Evolutionary conservation across 2,888 invertebrate species (phyloP).

Genomic region (Deilephila elpenor): DNA sequence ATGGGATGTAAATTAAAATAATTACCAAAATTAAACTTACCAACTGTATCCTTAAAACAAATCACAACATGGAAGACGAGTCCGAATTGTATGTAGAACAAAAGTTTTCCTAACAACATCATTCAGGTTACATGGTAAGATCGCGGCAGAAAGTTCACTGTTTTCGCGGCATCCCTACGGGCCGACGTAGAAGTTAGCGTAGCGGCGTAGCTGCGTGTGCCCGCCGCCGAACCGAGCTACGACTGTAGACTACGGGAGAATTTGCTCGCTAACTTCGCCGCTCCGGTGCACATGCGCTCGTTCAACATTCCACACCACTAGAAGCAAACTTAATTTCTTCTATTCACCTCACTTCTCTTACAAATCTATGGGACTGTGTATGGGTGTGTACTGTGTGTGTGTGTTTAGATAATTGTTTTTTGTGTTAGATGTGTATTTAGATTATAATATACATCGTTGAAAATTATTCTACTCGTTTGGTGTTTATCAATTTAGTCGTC

Average conservation of each 20-base stretch:
- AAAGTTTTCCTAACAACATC: conserved; percentile 81
- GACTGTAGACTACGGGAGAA: conserved; percentile 56
- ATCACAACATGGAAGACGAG: conserved; percentile 83
- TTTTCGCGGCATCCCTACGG: conserved; percentile 57
- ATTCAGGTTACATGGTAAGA: conserved; percentile 78
- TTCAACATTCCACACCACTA: conserved; percentile 46
- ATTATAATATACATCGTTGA: no score
- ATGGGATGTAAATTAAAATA: neutral
- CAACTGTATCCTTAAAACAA: conserved; percentile 80
- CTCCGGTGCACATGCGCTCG: conserved; percentile 74
- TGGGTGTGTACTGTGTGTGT: no score
- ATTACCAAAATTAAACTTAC: conserved; percentile 58
- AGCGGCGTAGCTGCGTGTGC: conserved; percentile 68
- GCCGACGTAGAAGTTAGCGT: conserved; percentile 58
- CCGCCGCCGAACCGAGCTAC: conserved; percentile 58
- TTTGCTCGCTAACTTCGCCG: conserved; percentile 51
- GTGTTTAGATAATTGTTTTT: neutral
- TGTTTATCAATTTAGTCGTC: no score
- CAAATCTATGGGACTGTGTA: neutral
- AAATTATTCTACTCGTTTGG: no score
- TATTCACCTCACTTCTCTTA: conserved; percentile 50
- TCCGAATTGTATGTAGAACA: conserved; percentile 82
- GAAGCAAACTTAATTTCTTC: conserved; percentile 54
- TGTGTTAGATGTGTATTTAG: no score
- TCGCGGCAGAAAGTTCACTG: conserved; percentile 60